Percentiles rank a stretch among this genome's conserved stretches.
These are phyloP conservation scores for Dolichopus griseipennis DNA, from an alignment of 2,888 invertebrate species.

Conservation along the genomic window DNA sequence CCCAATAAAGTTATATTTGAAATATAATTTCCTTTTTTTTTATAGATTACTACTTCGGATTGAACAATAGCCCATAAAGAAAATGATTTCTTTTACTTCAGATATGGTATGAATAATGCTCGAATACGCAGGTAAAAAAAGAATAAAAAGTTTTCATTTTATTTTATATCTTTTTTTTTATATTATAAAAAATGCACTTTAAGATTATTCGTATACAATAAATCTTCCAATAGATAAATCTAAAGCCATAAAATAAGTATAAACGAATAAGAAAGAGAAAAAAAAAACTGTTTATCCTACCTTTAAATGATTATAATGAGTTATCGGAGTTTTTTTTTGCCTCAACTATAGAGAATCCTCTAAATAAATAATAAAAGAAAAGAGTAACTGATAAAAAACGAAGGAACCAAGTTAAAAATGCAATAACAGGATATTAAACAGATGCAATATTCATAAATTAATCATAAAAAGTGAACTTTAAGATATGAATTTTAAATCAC, in stretches of 20 bases:
- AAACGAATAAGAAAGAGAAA: too few species aligned
- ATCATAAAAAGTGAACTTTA: too few species aligned
- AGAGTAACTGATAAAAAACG: too few species aligned
- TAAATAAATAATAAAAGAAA: too few species aligned
- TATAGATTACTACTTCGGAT: neutral
- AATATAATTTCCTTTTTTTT: neutral
- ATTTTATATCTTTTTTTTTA: neutral
- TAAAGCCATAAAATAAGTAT: neutral
- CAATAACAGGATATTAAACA: too few species aligned
- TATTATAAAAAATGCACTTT: too few species aligned
- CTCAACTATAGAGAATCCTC: neutral
- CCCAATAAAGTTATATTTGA: neutral
- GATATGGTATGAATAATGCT: neutral
- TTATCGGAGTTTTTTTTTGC: neutral
- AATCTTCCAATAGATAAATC: conserved; percentile 3
- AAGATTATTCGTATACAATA: neutral
- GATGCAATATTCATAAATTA: too few species aligned
- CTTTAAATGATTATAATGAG: neutral
- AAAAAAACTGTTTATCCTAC: too few species aligned
- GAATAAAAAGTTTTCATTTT: neutral
- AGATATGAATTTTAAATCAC: too few species aligned
- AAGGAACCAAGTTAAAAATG: too few species aligned
- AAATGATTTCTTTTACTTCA: neutral
- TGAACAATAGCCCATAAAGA: conserved; percentile 3
- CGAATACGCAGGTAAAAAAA: neutral